A percentile compares a stretch with the other conserved stretches of the same genome.
Conservation (phyloP, 2,797 vertebrate species). For the Gallinago solitaria region DNA sequence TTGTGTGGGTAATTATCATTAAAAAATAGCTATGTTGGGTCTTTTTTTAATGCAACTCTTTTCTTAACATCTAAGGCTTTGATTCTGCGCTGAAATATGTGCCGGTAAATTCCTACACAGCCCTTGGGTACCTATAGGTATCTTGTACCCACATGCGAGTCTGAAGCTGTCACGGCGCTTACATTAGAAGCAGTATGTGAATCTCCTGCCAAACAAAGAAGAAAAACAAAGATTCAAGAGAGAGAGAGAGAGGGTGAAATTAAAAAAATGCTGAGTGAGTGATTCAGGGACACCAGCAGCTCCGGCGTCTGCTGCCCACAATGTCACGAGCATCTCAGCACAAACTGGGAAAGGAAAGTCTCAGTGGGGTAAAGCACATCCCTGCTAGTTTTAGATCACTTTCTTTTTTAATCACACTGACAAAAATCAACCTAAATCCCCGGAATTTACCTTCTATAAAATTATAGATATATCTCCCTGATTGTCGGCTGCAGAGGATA, state of each 20-base stretch:
- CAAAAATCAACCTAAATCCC: background rate
- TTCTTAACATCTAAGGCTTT: background rate
- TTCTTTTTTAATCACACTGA: background rate
- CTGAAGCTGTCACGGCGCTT: background rate
- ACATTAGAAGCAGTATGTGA: background rate
- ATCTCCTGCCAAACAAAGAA: background rate
- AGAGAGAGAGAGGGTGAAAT: background rate
- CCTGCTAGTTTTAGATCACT: constrained; percentile 19
- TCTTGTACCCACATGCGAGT: background rate
- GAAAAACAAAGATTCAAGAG: background rate
- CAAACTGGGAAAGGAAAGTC: background rate
- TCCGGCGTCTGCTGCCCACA: background rate
- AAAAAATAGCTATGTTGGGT: constrained; percentile 1
- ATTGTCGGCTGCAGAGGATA: background rate
- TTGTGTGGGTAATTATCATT: constrained; percentile 23
- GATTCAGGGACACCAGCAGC: background rate
- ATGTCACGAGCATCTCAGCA: background rate
- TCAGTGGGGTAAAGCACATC: background rate
- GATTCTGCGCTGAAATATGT: background rate
- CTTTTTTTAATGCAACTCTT: background rate
- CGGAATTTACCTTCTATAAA: constrained; percentile 28
- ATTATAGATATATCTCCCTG: background rate
- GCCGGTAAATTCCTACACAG: background rate
- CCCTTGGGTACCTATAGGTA: background rate
- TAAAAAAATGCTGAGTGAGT: background rate